Evolutionary conservation across 1,140 invertebrate genomes (phyloP).

Genomic region (Ganaspis sp.): DNA sequence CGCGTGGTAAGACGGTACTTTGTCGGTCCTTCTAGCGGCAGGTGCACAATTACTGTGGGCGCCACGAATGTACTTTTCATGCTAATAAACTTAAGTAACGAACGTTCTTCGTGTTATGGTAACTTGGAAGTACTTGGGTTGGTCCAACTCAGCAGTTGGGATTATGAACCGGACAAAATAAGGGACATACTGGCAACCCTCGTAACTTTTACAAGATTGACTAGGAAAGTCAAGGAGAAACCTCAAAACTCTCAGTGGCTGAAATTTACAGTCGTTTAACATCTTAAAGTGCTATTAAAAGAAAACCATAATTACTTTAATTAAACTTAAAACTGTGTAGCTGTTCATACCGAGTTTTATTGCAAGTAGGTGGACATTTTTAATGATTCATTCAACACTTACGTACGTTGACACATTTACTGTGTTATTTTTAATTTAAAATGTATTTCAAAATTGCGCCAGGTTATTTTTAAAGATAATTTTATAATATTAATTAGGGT

Average conservation of each 20-base stretch:
- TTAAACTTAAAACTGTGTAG: background rate
- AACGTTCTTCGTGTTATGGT: conserved; percentile 7
- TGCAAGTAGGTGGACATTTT: background rate
- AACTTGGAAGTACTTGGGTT: background rate
- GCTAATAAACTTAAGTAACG: conserved; percentile 43
- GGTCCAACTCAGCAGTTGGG: background rate
- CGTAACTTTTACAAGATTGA: background rate
- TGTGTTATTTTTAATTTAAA: background rate
- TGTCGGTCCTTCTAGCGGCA: background rate
- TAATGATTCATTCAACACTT: background rate
- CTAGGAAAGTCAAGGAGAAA: background rate
- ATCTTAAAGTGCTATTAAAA: background rate
- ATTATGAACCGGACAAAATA: conserved; percentile 8
- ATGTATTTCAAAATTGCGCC: background rate
- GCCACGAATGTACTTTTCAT: conserved; percentile 48
- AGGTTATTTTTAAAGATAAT: background rate
- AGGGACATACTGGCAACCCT: background rate
- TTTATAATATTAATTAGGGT: too few species aligned
- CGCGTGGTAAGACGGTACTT: conserved; percentile 9
- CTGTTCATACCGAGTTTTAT: background rate
- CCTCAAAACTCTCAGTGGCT: background rate
- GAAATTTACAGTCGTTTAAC: background rate
- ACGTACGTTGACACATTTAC: background rate
- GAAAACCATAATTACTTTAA: conserved; percentile 8
- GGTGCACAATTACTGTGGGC: conserved; percentile 42